These are phyloP conservation scores for Schizopygopsis malacanthus DNA, from an alignment of 2,797 vertebrate species.

Conservation along the genomic window DNA sequence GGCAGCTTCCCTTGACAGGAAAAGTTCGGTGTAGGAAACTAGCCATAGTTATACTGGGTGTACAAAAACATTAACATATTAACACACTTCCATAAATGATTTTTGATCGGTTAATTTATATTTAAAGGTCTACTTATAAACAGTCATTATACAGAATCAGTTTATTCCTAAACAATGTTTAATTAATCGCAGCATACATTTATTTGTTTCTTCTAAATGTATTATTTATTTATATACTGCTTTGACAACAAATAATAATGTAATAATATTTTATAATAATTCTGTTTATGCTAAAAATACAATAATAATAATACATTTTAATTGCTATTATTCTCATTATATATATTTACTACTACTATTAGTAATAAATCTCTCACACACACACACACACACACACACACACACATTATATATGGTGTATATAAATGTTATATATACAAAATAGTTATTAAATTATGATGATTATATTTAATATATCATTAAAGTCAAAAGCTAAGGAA, in stretches of 20 bases:
- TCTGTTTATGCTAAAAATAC: neutral
- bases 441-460: neutral
- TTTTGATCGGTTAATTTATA: neutral
- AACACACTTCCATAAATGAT: neutral
- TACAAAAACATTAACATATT: neutral
- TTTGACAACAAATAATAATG: neutral
- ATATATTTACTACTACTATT: neutral
- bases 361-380: no score
- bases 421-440: neutral
- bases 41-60: neutral
- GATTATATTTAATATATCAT: neutral
- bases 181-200: neutral
- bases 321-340: neutral
- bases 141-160: neutral
- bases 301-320: neutral
- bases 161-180: neutral
- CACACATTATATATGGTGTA: neutral
- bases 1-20: constrained; percentile 41
- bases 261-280: neutral
- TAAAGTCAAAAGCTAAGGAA: neutral
- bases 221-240: neutral
- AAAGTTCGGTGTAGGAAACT: constrained; percentile 37
- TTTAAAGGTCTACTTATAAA: neutral
- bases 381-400: no score
- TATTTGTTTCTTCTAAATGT: neutral